Evolutionary conservation across 1,140 invertebrate genomes (phyloP).

Genomic region (Papilio helenus): DNA sequence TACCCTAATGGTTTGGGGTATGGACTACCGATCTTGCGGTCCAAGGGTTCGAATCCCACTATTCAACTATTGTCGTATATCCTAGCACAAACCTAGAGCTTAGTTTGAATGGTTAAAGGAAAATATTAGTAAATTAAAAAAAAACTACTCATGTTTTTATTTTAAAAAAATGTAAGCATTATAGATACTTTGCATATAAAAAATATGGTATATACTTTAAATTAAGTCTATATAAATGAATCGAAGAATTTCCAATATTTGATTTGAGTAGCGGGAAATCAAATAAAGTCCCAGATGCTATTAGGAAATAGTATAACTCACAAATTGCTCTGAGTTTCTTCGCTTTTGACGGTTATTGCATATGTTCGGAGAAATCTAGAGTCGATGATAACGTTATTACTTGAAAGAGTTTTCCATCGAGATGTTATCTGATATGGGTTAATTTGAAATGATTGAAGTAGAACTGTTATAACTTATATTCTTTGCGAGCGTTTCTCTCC

Average conservation of each 20-base stretch:
- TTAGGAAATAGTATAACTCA: not conserved
- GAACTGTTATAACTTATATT: not conserved
- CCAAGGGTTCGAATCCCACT: too few relatives aligned
- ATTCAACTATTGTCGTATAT: too few relatives aligned
- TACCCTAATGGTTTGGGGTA: too few relatives aligned
- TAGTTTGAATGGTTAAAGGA: too few relatives aligned
- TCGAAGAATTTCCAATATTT: not conserved
- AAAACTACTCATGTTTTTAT: too few relatives aligned
- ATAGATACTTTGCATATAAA: not conserved
- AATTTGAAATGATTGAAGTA: not conserved
- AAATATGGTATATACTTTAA: not conserved
- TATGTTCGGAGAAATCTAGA: not conserved
- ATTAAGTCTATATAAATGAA: not conserved
- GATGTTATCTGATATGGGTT: not conserved
- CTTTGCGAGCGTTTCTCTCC: not conserved
- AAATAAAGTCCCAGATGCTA: not conserved
- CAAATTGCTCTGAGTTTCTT: not conserved
- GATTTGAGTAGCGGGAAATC: not conserved
- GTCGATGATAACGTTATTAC: not conserved
- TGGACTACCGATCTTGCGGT: too few relatives aligned
- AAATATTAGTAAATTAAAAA: too few relatives aligned
- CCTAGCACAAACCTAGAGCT: too few relatives aligned
- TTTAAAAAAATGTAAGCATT: too few relatives aligned
- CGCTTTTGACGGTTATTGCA: not conserved
- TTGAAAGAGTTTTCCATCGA: not conserved